These are phyloP conservation scores for Sebastes flavidus DNA, from an alignment of 2,797 vertebrate genomes.

Conservation along the genomic window DNA sequence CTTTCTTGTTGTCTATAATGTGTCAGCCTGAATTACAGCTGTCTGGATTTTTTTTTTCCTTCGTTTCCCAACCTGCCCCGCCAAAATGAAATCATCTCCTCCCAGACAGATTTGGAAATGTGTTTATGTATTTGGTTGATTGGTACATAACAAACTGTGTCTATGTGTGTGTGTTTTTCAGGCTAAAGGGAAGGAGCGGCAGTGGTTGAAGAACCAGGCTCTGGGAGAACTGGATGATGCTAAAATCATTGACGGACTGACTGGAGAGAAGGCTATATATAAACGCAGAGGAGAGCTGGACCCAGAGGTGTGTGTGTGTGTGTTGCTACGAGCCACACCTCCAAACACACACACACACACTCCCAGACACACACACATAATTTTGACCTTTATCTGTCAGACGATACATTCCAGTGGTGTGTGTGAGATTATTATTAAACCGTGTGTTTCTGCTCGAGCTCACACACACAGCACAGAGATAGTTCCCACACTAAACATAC, in stretches of 20 bases:
- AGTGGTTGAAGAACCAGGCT: constrained; percentile 95
- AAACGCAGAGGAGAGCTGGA: constrained; percentile 93
- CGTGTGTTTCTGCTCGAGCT: constrained; percentile 19
- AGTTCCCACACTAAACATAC: constrained; percentile 55
- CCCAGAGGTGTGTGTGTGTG: constrained; percentile 87
- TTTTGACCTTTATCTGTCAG: constrained; percentile 59
- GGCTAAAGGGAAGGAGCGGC: constrained; percentile 98
- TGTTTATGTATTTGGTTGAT: not conserved
- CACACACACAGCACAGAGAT: constrained; percentile 1
- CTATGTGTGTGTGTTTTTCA: constrained; percentile 58
- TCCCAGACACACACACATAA: constrained; percentile 24
- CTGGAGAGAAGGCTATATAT: constrained; percentile 96
- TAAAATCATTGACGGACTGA: constrained; percentile 96
- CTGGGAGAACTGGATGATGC: constrained; percentile 95
- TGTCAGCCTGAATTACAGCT: not conserved
- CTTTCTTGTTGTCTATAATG: not conserved
- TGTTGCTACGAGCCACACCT: constrained; percentile 27
- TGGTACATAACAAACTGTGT: not conserved
- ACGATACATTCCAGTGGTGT: constrained; percentile 61
- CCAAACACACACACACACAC: constrained; percentile 23
- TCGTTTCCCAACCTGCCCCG: not conserved
- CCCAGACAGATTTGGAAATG: constrained; percentile 2
- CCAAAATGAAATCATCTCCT: not conserved
- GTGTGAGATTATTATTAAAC: constrained; percentile 63
- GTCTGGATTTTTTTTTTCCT: not conserved